Evolutionary conservation across 2,888 invertebrate genomes (phyloP).

Genomic region (Drosophila prostipennis): DNA sequence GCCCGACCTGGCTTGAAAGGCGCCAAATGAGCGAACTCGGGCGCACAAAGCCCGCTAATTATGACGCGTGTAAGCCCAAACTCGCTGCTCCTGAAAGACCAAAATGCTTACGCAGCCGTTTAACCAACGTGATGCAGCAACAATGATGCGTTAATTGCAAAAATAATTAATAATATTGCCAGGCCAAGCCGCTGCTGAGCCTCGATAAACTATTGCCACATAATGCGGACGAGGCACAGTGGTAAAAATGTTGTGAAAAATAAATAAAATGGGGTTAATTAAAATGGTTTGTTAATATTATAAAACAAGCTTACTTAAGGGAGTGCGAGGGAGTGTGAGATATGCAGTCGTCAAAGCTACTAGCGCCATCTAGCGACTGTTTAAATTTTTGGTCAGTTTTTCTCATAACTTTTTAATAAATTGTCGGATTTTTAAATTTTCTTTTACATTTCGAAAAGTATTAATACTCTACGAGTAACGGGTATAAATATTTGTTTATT

Average conservation of each 20-base stretch:
- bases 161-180: conserved; percentile 74
- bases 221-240: conserved; percentile 25
- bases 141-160: conserved; percentile 73
- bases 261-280: no score
- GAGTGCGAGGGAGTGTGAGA: no score
- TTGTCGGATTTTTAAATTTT: no score
- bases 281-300: no score
- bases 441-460: no score
- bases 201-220: conserved; percentile 29
- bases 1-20: conserved; percentile 51
- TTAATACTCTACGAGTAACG: no score
- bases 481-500: no score
- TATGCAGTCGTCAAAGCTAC: no score
- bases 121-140: conserved; percentile 69
- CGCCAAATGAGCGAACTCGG: conserved; percentile 56
- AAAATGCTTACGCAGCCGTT: conserved; percentile 50
- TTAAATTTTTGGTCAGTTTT: no score
- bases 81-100: conserved; percentile 5
- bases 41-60: conserved; percentile 68
- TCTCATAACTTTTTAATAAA: no score
- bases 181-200: conserved; percentile 9
- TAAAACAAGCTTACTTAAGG: no score
- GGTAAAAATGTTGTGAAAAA: background rate
- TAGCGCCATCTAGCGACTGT: no score
- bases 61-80: conserved; percentile 60